Evolutionary conservation across 2,797 vertebrate species (phyloP), one percentile per base, ranked within the genome.

Genomic region (Apodemus agrarius): DNA sequence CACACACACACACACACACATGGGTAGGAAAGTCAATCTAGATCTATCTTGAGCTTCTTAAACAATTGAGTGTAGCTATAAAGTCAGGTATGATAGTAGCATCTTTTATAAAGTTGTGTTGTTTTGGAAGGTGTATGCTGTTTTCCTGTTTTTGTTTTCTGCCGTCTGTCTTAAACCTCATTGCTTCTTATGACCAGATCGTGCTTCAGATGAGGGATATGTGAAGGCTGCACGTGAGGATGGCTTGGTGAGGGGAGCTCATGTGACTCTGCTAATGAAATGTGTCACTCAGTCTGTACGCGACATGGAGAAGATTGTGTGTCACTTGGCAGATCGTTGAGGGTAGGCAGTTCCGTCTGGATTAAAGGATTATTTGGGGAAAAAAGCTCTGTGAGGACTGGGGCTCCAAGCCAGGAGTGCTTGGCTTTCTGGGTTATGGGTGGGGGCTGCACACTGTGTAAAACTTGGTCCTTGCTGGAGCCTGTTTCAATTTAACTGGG

Each of bases 271-370:
- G 81, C 91, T 97, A 72, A 89, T 76, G 84, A 94, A 90, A 90
- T 89, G 85, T 93, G 91, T 90, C 94, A 93, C 79, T 94, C 94
- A 78, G 78, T 89, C 46, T 76, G 89, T 93, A 74, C 46, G 12
- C 31, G 52, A 24, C 37, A 52, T 65, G 75, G 88, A 76, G 94
- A 74, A 97, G 91, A 86, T 19, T 26, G 54, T 10, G 34, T 97
- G 96, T 93, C 94, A 96, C 40, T 96, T 94, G 89, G 96, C 96
- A 97, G 88, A 89, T 91, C 89, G 90, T 46, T 57, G 92, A 85
- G 83, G 92, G 93, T 72, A 82, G 88, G 93, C 96, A 85, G 93
- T 80, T 95, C 94, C 67, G 19, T 98, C 90, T 97, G 95, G 92
- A 81, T 67, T 90, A 80, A 49, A 83, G 82, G 37, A 92, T 87